phyloP scores from a whole-genome alignment of 2,113 vertebrate genomes.

The Heterotis niloticus region DNA sequence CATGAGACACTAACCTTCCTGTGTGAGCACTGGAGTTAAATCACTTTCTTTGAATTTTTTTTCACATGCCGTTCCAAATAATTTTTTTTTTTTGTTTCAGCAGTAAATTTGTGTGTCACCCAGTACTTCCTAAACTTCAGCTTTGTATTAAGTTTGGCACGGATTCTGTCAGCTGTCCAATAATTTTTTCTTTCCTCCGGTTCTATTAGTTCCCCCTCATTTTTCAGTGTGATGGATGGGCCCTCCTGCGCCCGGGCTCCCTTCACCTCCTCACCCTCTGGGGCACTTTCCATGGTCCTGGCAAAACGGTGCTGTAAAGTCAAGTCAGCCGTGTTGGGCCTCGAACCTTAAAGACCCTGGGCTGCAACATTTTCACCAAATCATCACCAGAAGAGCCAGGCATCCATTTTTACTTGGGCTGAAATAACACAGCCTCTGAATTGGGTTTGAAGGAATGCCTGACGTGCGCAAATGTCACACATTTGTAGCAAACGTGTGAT shows the following conservation, averaged over 20 bases:
- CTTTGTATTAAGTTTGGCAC: constrained; percentile 18
- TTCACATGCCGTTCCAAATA: neutral
- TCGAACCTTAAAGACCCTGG: no score
- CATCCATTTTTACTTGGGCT: no score
- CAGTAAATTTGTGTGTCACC: neutral
- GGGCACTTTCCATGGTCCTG: neutral
- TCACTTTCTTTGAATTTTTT: neutral
- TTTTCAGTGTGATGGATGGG: constrained; percentile 22
- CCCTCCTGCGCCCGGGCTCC: neutral
- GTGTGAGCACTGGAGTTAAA: neutral
- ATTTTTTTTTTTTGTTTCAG: constrained; percentile 8
- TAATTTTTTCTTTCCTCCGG: constrained; percentile 7
- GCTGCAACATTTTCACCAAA: no score
- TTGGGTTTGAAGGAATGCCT: no score
- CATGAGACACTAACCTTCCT: no score
- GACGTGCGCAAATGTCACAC: no score
- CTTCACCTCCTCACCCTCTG: neutral
- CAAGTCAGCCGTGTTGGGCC: no score
- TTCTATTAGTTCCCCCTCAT: constrained; percentile 15
- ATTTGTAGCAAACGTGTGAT: no score
- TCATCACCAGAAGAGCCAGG: no score
- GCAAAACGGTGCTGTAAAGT: no score
- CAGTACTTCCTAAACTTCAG: constrained; percentile 2
- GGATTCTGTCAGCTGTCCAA: neutral
- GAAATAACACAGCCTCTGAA: no score